These are phyloP conservation scores for Thysanoteuthis rhombus DNA, from an alignment of 2,888 invertebrate species.

Conservation along the genomic window DNA sequence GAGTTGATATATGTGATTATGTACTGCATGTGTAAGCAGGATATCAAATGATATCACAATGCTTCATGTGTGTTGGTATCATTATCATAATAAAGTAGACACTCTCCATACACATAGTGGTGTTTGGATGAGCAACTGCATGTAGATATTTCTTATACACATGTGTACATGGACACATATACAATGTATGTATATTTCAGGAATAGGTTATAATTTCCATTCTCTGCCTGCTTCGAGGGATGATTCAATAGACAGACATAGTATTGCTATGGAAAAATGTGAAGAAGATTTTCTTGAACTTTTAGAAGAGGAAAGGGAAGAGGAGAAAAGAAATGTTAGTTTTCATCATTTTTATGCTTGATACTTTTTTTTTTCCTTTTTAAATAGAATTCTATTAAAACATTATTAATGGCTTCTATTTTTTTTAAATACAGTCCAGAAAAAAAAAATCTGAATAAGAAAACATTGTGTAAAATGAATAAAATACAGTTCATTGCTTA, in stretches of 20 bases:
- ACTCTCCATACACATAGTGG: not conserved
- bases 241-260: not conserved
- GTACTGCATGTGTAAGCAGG: not conserved
- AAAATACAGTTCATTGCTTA: not conserved
- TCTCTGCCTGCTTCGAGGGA: not conserved
- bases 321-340: not conserved
- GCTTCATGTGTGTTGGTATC: too few species aligned
- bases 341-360: too few species aligned
- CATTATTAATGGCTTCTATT: not conserved
- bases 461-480: not conserved
- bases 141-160: not conserved
- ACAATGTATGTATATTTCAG: too few species aligned
- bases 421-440: not conserved
- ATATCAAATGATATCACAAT: not conserved
- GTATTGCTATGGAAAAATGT: not conserved
- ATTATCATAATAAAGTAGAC: not conserved
- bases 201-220: not conserved
- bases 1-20: not conserved
- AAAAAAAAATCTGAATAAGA: not conserved
- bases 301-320: not conserved
- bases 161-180: not conserved
- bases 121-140: not conserved
- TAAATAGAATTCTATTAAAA: conserved; percentile 12
- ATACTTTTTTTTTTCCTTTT: not conserved
- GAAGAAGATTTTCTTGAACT: not conserved